These are phyloP conservation scores for Trissoscelio sp. DNA, from an alignment of 2,888 invertebrate species.

Conservation along the genomic window DNA sequence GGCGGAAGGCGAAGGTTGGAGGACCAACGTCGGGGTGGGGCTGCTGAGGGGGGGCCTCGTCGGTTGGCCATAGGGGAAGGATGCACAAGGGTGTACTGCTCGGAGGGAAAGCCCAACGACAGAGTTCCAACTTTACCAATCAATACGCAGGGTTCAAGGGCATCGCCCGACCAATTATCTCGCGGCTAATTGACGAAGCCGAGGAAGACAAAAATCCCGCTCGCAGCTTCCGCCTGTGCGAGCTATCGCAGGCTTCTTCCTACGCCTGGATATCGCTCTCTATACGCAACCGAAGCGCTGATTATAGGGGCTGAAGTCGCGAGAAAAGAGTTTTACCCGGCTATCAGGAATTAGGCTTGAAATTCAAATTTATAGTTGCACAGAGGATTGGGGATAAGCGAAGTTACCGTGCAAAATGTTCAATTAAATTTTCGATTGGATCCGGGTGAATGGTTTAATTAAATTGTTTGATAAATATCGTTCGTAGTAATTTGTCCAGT, in stretches of 20 bases:
- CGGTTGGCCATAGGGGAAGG: conserved; percentile 69
- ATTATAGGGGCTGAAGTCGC: background rate
- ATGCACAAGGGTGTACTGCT: conserved; percentile 71
- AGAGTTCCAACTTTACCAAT: conserved; percentile 81
- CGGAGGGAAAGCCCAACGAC: conserved; percentile 77
- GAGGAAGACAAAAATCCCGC: conserved; percentile 70
- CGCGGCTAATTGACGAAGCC: conserved; percentile 80
- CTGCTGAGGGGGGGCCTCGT: conserved; percentile 68
- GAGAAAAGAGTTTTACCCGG: background rate
- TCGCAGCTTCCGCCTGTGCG: conserved; percentile 33
- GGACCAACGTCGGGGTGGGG: conserved; percentile 66
- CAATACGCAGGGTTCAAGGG: conserved; percentile 83
- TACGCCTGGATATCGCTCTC: conserved; percentile 1
- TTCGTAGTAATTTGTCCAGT: too few species aligned
- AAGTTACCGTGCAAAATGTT: background rate
- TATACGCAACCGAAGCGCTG: background rate
- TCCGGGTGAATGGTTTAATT: too few species aligned
- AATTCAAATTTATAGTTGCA: too few species aligned
- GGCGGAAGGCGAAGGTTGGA: conserved; percentile 68
- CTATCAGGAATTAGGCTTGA: background rate
- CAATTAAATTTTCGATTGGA: background rate
- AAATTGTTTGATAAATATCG: too few species aligned
- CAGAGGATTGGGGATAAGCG: background rate
- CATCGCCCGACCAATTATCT: conserved; percentile 83
- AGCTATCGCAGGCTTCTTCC: conserved; percentile 7